phyloP scores from a whole-genome alignment of 2,113 vertebrate genomes.

The Pelobates fuscus region DNA sequence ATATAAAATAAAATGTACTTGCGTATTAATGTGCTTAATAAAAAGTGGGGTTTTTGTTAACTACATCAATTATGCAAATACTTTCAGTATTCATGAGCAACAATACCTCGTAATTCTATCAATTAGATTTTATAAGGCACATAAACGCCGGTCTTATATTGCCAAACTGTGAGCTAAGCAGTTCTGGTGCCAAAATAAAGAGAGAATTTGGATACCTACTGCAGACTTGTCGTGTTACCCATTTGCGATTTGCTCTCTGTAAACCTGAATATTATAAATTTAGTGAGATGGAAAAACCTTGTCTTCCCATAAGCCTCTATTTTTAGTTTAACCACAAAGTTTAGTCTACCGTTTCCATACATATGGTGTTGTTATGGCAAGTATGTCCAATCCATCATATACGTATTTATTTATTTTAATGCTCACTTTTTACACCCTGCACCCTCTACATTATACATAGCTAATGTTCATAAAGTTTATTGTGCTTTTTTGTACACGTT shows the following conservation, averaged over 20 bases:
- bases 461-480: background rate
- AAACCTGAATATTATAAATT: conserved; percentile 27
- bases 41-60: conserved; percentile 6
- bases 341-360: conserved; percentile 37
- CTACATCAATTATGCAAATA: conserved; percentile 35
- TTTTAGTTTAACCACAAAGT: conserved; percentile 38
- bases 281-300: conserved; percentile 37
- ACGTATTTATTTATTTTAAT: background rate
- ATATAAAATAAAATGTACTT: too few relatives aligned
- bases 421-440: background rate
- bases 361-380: conserved; percentile 8
- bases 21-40: background rate
- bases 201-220: conserved; percentile 48
- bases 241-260: conserved; percentile 15
- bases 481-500: background rate
- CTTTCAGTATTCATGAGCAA: conserved; percentile 52
- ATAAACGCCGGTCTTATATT: conserved; percentile 46
- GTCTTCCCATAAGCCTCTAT: conserved; percentile 25
- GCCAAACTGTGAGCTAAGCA: conserved; percentile 49
- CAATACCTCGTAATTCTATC: conserved; percentile 53
- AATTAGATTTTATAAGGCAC: conserved; percentile 58
- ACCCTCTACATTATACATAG: background rate
- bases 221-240: conserved; percentile 35
- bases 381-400: conserved; percentile 13
- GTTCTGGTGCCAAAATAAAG: conserved; percentile 48